phyloP scores from a whole-genome alignment of 2,113 vertebrate genomes.

The Epinephelus cyanopodus region DNA sequence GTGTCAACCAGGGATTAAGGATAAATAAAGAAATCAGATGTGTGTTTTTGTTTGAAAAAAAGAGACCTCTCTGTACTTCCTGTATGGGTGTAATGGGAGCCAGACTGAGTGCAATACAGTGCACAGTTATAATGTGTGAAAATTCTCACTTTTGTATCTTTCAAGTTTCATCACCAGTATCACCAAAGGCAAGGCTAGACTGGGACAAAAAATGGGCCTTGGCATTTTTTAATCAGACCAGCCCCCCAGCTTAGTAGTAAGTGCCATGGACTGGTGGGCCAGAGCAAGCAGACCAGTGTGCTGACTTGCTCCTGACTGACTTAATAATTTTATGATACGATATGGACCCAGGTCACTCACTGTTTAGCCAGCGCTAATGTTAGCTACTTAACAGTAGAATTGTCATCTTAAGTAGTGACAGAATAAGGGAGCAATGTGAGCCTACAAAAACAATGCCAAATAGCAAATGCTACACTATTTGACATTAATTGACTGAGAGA shows the following conservation, averaged over 20 bases:
- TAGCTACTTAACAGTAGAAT: too few relatives aligned
- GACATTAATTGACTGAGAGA: too few relatives aligned
- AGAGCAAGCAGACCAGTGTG: too few relatives aligned
- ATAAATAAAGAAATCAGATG: conserved; percentile 2
- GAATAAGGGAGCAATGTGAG: too few relatives aligned
- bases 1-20: conserved; percentile 5
- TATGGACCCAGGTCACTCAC: too few relatives aligned
- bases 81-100: not conserved
- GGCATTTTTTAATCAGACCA: not conserved
- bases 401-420: too few relatives aligned
- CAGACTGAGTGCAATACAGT: not conserved
- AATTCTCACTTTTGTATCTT: not conserved
- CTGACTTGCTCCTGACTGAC: too few relatives aligned
- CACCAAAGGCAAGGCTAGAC: not conserved
- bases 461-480: too few relatives aligned
- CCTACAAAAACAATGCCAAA: too few relatives aligned
- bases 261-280: too few relatives aligned
- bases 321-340: too few relatives aligned
- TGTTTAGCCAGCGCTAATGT: too few relatives aligned
- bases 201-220: not conserved
- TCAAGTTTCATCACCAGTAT: conserved; percentile 10
- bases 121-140: not conserved
- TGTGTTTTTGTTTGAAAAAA: not conserved
- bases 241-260: not conserved
- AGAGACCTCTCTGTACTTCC: not conserved